A percentile compares a stretch with the other conserved stretches of the same genome.
Conservation (phyloP, 2,888 invertebrate genomes). For the Scaptomyza parva region DNA sequence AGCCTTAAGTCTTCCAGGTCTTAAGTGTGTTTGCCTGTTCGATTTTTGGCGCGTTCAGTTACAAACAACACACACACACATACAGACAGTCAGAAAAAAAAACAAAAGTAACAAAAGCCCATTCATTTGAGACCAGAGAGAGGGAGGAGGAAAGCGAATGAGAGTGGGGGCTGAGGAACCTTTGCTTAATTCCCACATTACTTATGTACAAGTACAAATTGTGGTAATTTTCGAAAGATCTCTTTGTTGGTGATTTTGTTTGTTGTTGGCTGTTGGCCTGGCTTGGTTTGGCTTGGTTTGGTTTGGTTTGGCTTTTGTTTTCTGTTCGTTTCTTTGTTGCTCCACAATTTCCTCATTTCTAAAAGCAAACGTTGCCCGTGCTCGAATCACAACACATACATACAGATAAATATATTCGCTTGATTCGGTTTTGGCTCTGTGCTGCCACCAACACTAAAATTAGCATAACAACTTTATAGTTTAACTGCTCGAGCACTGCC, state of each 20-base stretch:
- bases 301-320: slow-evolving; percentile 36
- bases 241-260: slow-evolving; percentile 69
- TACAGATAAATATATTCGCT: slow-evolving; percentile 16
- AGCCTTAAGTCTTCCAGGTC: slow-evolving; percentile 47
- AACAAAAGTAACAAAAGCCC: slow-evolving; percentile 43
- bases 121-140: slow-evolving; percentile 25
- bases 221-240: slow-evolving; percentile 81
- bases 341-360: slow-evolving; percentile 79
- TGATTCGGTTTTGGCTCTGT: slow-evolving; percentile 37
- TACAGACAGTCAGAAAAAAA: too few relatives aligned
- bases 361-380: slow-evolving; percentile 52
- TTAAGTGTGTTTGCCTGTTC: slow-evolving; percentile 79
- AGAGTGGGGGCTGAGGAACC: not conserved
- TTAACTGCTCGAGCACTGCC: slow-evolving; percentile 81
- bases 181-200: slow-evolving; percentile 75
- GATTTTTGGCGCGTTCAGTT: slow-evolving; percentile 67
- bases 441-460: slow-evolving; percentile 80
- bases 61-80: slow-evolving; percentile 39
- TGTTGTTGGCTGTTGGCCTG: slow-evolving; percentile 40
- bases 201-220: slow-evolving; percentile 82
- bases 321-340: slow-evolving; percentile 34
- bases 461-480: slow-evolving; percentile 85
- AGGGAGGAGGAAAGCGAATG: not conserved
- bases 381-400: not conserved
- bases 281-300: slow-evolving; percentile 23